Evolutionary conservation across 92 coral and sea anemone genomes (phyloP).

Genomic region (Pocillopora grandis): DNA sequence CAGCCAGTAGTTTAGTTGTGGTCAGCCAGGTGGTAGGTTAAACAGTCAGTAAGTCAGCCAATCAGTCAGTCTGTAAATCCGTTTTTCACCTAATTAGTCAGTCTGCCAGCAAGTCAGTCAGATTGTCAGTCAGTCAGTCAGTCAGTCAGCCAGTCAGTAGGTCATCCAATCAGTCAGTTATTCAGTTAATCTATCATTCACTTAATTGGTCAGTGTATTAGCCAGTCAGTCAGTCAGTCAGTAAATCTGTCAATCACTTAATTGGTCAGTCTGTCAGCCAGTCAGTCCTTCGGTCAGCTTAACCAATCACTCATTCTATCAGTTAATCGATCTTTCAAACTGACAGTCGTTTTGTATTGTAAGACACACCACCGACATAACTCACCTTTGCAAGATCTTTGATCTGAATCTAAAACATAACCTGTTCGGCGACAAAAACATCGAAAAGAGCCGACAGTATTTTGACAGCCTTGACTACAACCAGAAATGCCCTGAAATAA

Average conservation of each 20-base stretch:
- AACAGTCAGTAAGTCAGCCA: background rate
- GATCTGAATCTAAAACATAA: constrained; percentile 58
- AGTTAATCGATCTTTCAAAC: background rate
- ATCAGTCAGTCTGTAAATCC: background rate
- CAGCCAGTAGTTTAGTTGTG: background rate
- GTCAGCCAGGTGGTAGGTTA: too few species aligned
- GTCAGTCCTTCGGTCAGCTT: background rate
- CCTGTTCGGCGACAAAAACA: constrained; percentile 70
- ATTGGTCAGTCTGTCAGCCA: too few species aligned
- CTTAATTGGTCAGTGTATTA: too few species aligned
- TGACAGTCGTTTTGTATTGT: background rate
- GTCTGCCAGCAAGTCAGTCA: too few species aligned
- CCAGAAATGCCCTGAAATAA: constrained; percentile 55
- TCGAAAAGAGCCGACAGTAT: constrained; percentile 74
- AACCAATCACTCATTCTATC: background rate
- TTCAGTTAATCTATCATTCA: too few species aligned
- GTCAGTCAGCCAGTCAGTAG: too few species aligned
- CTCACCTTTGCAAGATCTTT: constrained; percentile 55
- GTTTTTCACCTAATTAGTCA: background rate
- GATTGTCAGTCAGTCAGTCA: too few species aligned
- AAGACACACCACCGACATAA: background rate
- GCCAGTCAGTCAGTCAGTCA: too few species aligned
- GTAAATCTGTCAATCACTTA: too few species aligned
- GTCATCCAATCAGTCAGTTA: too few species aligned
- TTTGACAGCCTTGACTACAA: constrained; percentile 72